Base-by-base conservation (phyloP, 2,888 invertebrate species). In the Drosophila aldrichi region DNA sequence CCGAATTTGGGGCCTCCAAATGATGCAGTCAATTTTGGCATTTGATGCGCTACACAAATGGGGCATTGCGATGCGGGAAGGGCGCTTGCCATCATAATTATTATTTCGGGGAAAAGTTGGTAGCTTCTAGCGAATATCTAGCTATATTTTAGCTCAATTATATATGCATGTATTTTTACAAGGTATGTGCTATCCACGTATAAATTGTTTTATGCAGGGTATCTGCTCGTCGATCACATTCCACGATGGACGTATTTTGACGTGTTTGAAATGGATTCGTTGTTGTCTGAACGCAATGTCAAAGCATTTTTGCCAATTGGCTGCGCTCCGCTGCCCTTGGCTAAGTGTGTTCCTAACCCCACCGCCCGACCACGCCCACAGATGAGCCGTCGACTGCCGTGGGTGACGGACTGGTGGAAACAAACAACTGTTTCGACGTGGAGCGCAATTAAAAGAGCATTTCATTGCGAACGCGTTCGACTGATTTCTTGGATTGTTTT, bases 251-350 rank as follows among this genome's bases (percentile, higher is more conserved):
- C 1, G 6, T 8, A 7, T n/a, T n/a, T n/a, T 36, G 14, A 36
- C 4, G 29, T 10, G 32, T 44, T 34, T 9, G 25, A 29, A 58
- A 29, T 58, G 62, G n/a, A 29, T 20, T 43, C 38, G 44, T 8
- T 16, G 48, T 29, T 48, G 22, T 32, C 32, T 48, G 40, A 22
- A 22, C n/a, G 32, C 38, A 44, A 52, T 74, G 77, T 74, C 77
- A 77, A 79, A 79, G 78, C 79, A 79, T 78, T 74, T 79, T 79
- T 79, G 74, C 63, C 78, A 70, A 74, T 70, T 74, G 77, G 64
- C 66, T 70, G 77, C 65, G 63, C 38, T 62, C 32, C 46, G 52
- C 38, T 25, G 38, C 41, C 34, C 40, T 34, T 32, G 41, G 55
- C 55, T 16, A 56, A 29, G 32, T 14, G 20, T 36, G 22, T 1